Base-by-base conservation (phyloP, 2,888 invertebrate species). In the Rhamnusium bicolor region DNA sequence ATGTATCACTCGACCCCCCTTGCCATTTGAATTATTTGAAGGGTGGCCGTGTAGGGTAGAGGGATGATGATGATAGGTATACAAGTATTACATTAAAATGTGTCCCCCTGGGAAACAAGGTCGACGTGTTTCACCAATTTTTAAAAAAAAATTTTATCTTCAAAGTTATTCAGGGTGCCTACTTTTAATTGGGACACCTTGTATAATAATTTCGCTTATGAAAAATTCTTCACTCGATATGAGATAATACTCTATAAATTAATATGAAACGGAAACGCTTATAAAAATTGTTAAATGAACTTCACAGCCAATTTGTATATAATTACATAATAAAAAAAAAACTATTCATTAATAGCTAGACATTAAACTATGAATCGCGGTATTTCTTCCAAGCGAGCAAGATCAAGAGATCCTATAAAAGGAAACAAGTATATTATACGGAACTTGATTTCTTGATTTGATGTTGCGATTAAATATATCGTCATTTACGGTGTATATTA, bases 401-500 rank as follows among this genome's bases (percentile, higher is more conserved):
- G 10, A 16, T 18, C 19, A 51, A 19, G 6, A 16, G 6, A 2
- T n/a, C 51, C 69, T 54, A 46, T 69, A 62, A 27, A 62, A 53
- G 69, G 69, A 69, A 61, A 69, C 69, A 1, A 8, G 69, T 24
- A 10, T 27, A 53, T 24, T 19, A 53, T 60, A 51, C 51, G 61
- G 62, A 61, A 69, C 40, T 61, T 29, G 69, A 69, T 69, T 53
- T 60, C 60, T 68, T 27, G 51, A 68, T 58, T n/a, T 24, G 40
- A 24, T 51, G 27, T 69, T n/a, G 29, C 58, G 60, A 32, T 69
- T 60, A 58, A 24, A 51, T 14, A 58, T 27, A 58, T 58, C 40
- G 7, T 24, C 54, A 24, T 58, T 58, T n/a, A 40, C 12, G 10
- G 4, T 40, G 40, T n/a, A n/a, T n/a, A n/a, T 40, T 40, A n/a